Conservation (phyloP, 2,888 invertebrate genomes). For the Orthosia incerta region DNA sequence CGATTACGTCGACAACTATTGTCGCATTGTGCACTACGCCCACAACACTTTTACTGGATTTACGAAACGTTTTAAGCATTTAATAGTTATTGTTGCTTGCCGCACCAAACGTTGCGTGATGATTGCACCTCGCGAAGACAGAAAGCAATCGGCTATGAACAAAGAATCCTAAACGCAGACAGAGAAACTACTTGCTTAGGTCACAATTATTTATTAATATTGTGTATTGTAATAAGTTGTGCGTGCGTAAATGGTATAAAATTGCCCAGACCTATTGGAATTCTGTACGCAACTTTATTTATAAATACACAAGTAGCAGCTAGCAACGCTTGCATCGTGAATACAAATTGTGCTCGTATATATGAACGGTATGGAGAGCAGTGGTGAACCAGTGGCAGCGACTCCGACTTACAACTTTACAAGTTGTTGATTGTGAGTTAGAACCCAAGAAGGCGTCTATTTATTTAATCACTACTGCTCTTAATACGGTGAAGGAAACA, state of each 20-base stretch:
- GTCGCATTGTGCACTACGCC: slow-evolving; percentile 87
- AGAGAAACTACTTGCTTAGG: slow-evolving; percentile 21
- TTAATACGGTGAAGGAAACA: neutral
- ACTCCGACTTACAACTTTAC: neutral
- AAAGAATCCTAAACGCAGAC: slow-evolving; percentile 33
- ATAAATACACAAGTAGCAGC: slow-evolving; percentile 55
- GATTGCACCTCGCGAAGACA: slow-evolving; percentile 72
- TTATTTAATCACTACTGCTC: neutral
- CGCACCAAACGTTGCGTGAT: slow-evolving; percentile 81
- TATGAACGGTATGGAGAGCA: slow-evolving; percentile 30
- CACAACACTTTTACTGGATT: slow-evolving; percentile 88
- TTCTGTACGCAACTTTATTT: slow-evolving; percentile 52
- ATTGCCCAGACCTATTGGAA: slow-evolving; percentile 39
- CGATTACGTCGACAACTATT: slow-evolving; percentile 87
- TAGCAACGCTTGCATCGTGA: slow-evolving; percentile 43
- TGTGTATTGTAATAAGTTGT: slow-evolving; percentile 27
- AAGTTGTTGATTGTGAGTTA: neutral
- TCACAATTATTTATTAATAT: slow-evolving; percentile 35
- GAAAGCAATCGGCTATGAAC: slow-evolving; percentile 67
- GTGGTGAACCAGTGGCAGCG: neutral
- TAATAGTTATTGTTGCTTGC: slow-evolving; percentile 78
- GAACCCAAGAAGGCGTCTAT: neutral
- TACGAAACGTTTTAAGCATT: slow-evolving; percentile 85
- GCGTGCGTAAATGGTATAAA: slow-evolving; percentile 49
- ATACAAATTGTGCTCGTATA: slow-evolving; percentile 50